phyloP scores from a whole-genome alignment of 2,797 vertebrate genomes.

The Malacoctenus gilli region DNA sequence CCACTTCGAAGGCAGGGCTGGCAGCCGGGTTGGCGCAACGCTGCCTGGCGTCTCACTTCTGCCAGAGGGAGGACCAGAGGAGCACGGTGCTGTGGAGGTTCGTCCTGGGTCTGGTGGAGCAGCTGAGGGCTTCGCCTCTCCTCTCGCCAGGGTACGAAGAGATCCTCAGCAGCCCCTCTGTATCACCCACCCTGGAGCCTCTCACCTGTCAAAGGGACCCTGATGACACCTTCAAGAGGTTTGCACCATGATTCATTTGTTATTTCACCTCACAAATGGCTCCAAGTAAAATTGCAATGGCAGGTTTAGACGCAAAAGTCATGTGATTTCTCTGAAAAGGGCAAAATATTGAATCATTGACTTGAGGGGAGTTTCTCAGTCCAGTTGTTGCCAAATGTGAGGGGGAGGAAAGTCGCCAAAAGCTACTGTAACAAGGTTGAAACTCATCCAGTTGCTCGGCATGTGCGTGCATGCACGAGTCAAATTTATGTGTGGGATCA shows the following conservation, averaged over 20 bases:
- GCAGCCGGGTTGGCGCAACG: constrained; percentile 67
- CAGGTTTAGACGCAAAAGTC: not conserved
- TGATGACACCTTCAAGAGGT: constrained; percentile 84
- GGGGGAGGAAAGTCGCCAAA: constrained; percentile 21
- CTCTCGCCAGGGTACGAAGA: constrained; percentile 72
- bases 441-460: constrained; percentile 21
- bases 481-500: constrained; percentile 8
- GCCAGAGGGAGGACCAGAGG: constrained; percentile 77
- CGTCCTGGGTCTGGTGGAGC: constrained; percentile 79
- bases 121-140: constrained; percentile 74
- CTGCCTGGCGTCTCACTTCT: constrained; percentile 85
- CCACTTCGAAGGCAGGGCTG: constrained; percentile 74
- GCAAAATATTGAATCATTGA: too few species aligned
- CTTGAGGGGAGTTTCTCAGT: constrained; percentile 2
- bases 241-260: constrained; percentile 9
- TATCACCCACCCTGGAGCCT: constrained; percentile 67
- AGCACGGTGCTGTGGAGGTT: constrained; percentile 78
- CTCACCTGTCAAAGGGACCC: constrained; percentile 77
- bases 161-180: constrained; percentile 48
- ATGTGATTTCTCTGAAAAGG: not conserved
- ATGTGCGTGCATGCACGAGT: constrained; percentile 50
- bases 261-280: not conserved
- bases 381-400: constrained; percentile 13
- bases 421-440: constrained; percentile 23
- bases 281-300: not conserved